Evolutionary conservation across 1,140 invertebrate genomes (phyloP).

Genomic region (Sarcophaga peregrina): DNA sequence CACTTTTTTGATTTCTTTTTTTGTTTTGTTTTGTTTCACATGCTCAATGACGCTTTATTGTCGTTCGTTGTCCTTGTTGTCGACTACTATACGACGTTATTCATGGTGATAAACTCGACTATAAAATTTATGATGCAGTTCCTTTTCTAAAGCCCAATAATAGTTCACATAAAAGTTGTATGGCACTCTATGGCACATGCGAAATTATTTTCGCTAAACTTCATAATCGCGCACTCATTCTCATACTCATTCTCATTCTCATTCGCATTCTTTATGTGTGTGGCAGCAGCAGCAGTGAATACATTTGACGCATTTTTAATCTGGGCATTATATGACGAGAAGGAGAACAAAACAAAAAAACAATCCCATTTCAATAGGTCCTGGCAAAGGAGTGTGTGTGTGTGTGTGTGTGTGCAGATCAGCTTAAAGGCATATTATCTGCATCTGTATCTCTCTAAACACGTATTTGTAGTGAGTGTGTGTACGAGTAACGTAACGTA

Average conservation of each 20-base stretch:
- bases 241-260: background rate
- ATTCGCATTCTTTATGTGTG: too few species aligned
- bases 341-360: too few species aligned
- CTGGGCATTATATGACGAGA: background rate
- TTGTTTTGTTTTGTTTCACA: background rate
- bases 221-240: background rate
- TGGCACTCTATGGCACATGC: background rate
- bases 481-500: background rate
- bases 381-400: background rate
- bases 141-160: background rate
- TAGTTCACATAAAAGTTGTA: background rate
- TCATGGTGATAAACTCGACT: slow-evolving; percentile 2
- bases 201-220: background rate
- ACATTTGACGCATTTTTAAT: slow-evolving; percentile 26
- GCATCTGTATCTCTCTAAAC: too few species aligned
- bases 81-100: background rate
- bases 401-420: background rate
- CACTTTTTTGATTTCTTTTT: too few species aligned
- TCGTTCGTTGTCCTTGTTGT: too few species aligned
- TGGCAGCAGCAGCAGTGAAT: background rate
- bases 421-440: background rate
- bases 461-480: background rate
- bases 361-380: too few species aligned
- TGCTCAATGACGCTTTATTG: background rate
- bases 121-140: background rate